Base-by-base conservation (phyloP, 2,888 invertebrate genomes). In the Clusia tigrina region DNA sequence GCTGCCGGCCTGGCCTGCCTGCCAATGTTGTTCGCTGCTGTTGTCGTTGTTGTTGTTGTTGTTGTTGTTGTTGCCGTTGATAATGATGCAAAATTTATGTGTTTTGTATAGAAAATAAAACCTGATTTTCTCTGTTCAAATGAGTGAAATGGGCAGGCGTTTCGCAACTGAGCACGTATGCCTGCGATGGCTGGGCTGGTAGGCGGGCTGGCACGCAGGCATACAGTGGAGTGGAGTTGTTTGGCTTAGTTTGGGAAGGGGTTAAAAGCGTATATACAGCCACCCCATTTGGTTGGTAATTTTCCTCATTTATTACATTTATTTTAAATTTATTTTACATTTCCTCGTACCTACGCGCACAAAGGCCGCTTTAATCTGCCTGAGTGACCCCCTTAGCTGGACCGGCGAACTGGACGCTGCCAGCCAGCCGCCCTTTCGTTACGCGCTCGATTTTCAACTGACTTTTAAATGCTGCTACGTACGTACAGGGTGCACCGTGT, bases 1-100 rank as follows among this genome's bases (percentile, higher is more conserved):
- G 17, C 24, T 15, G 54, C n/a, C 25, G 54, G 12, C 3, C 20
- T 6, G 3, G 52, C 6, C n/a, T 5, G 42, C 42, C 15, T 3
- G 9, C 38, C 52, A 51, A 2, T 52, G 18, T 17, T 24, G 51
- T 12, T n/a, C 17, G 12, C 48, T 22, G 54, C 51, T 32, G 54
- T 10, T 56, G 48, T 51, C 23, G 22, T 24, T 53, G 37, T 52
- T 60, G 53, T 54, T 62, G 54, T 57, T n/a, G 60, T 32, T 51
- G 46, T 42, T 25, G 18, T 22, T 22, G 53, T 17, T 54, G 58
- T 22, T 37, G 24, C 46, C 53, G 46, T 65, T 65, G 70, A 75
- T 79, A 80, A 79, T 78, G 73, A 78, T 78, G 72, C 72, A 70
- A 76, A 78, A 78, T 79, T 79, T 78, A 80, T 79, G 79, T 78